phyloP scores from a whole-genome alignment of 2,888 invertebrate genomes.

The Pheosia tremula region DNA sequence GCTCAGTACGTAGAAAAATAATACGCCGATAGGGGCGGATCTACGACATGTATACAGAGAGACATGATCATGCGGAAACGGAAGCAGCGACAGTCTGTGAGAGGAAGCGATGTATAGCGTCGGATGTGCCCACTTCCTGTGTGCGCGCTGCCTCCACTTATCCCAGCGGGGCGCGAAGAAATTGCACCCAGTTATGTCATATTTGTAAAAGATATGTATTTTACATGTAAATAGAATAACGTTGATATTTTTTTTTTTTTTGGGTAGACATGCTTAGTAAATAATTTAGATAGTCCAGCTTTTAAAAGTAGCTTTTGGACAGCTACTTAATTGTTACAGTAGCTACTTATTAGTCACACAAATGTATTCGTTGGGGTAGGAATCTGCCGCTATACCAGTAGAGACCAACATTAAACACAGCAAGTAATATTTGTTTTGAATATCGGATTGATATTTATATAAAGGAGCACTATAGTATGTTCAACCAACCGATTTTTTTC shows the following conservation, averaged over 20 bases:
- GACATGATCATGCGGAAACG: constrained; percentile 73
- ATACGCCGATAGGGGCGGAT: constrained; percentile 59
- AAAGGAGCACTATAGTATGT: no score
- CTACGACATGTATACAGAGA: constrained; percentile 52
- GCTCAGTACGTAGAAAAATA: constrained; percentile 70
- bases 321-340: no score
- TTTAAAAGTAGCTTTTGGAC: no score
- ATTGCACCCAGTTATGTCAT: constrained; percentile 52
- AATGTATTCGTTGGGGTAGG: no score
- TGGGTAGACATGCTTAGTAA: no score
- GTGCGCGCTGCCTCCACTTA: constrained; percentile 77
- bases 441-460: no score
- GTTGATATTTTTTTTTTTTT: not conserved
- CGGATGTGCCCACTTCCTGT: constrained; percentile 77
- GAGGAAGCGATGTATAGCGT: constrained; percentile 77
- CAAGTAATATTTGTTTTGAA: no score
- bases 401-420: no score
- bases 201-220: constrained; percentile 16
- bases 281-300: no score
- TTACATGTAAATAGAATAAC: not conserved
- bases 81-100: constrained; percentile 71
- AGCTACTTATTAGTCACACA: no score
- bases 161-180: constrained; percentile 70
- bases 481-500: no score
- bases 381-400: no score